phyloP scores from a whole-genome alignment of 2,888 invertebrate genomes.

The Ormyrus labotus region DNA sequence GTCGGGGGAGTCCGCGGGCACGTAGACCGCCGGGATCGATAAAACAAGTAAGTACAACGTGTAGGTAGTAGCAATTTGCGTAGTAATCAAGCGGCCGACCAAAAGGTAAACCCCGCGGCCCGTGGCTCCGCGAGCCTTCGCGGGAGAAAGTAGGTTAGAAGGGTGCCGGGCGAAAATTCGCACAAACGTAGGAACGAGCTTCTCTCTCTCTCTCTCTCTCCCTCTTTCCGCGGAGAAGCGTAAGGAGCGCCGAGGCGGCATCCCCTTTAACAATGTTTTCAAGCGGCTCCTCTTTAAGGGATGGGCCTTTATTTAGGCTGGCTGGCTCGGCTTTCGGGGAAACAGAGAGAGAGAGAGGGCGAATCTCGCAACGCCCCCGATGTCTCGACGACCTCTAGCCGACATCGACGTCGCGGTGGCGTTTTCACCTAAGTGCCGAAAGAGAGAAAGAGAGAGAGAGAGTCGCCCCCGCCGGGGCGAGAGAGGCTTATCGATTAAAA shows the following conservation, averaged over 20 bases:
- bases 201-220: too few species aligned
- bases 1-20: too few species aligned
- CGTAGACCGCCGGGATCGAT: too few species aligned
- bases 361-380: slow-evolving; percentile 30
- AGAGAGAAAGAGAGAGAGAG: slow-evolving; percentile 42
- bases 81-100: too few species aligned
- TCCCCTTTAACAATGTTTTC: slow-evolving; percentile 75
- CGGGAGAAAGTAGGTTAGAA: slow-evolving; percentile 23
- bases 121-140: neutral
- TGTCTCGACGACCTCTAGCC: slow-evolving; percentile 49
- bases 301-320: slow-evolving; percentile 72
- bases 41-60: too few species aligned
- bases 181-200: neutral
- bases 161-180: slow-evolving; percentile 13
- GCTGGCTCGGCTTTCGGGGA: slow-evolving; percentile 15
- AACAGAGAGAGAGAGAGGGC: neutral
- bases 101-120: too few species aligned
- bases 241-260: slow-evolving; percentile 43
- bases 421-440: slow-evolving; percentile 29
- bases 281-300: slow-evolving; percentile 73
- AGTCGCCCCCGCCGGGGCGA: slow-evolving; percentile 49
- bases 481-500: slow-evolving; percentile 75
- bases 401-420: slow-evolving; percentile 20
- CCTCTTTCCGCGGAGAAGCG: neutral
- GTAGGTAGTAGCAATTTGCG: too few species aligned